Conservation (phyloP, 2,797 vertebrate genomes). For the Cuculus canorus region DNA sequence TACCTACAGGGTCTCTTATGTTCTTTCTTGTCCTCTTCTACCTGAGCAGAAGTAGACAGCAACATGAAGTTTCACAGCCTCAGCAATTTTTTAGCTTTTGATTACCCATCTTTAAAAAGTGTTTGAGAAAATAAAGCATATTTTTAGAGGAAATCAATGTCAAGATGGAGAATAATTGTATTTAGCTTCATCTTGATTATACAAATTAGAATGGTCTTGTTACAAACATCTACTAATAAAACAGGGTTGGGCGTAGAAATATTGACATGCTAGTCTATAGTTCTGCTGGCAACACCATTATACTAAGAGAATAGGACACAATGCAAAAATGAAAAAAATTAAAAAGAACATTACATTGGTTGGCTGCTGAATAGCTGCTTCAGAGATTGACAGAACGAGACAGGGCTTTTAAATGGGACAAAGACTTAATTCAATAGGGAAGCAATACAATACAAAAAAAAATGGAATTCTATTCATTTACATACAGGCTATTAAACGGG, state of each 20-base stretch:
- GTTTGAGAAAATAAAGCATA: not conserved
- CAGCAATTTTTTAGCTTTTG: not conserved
- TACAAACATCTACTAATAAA: conserved; percentile 64
- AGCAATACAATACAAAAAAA: conserved; percentile 67
- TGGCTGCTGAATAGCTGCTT: conserved; percentile 58
- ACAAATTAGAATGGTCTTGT: conserved; percentile 52
- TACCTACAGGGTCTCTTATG: not conserved
- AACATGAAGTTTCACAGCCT: not conserved
- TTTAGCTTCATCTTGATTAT: conserved; percentile 58
- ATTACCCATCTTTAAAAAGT: not conserved
- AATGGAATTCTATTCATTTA: conserved; percentile 60
- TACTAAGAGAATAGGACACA: conserved; percentile 47
- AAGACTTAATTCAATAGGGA: conserved; percentile 72
- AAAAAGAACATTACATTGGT: conserved; percentile 49
- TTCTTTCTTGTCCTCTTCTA: not conserved
- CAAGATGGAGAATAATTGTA: conserved; percentile 29
- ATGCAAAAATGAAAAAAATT: conserved; percentile 15
- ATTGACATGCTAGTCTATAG: conserved; percentile 39
- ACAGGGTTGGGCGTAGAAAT: conserved; percentile 45
- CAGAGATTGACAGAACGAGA: conserved; percentile 68
- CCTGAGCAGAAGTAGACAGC: not conserved
- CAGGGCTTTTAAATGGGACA: conserved; percentile 63
- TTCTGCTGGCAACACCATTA: conserved; percentile 11
- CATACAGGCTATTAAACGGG: conserved; percentile 56
- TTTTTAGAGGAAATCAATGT: conserved; percentile 34